These are phyloP conservation scores for Leucophenga maculata DNA, from an alignment of 2,888 invertebrate species.

Conservation along the genomic window DNA sequence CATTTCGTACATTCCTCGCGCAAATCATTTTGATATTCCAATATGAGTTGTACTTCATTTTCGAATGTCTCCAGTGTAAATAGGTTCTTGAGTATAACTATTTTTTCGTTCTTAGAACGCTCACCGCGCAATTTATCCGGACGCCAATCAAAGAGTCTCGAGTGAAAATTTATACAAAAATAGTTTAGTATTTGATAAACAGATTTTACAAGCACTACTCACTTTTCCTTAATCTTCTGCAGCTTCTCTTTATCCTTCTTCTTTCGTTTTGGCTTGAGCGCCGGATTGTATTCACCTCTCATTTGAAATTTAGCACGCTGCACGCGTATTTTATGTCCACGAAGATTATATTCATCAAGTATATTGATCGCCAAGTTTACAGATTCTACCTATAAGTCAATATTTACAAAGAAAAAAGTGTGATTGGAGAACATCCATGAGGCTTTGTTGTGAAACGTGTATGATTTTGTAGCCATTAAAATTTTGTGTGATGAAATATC, in stretches of 20 bases:
- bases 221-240: constrained; percentile 93
- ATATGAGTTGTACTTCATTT: constrained; percentile 87
- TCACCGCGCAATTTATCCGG: constrained; percentile 92
- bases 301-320: constrained; percentile 94
- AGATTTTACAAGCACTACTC: constrained; percentile 49
- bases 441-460: too few species aligned
- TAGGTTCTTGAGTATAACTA: constrained; percentile 94
- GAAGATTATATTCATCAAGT: constrained; percentile 87
- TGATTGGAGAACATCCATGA: too few species aligned
- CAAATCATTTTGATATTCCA: constrained; percentile 93
- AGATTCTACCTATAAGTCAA: constrained; percentile 82
- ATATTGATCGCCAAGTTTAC: constrained; percentile 93
- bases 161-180: constrained; percentile 29
- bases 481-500: too few species aligned
- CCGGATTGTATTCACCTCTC: constrained; percentile 95
- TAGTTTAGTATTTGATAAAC: not conserved
- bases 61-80: constrained; percentile 93
- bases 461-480: too few species aligned
- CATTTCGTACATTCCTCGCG: constrained; percentile 91
- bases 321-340: constrained; percentile 87
- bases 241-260: constrained; percentile 92
- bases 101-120: constrained; percentile 88
- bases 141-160: constrained; percentile 93
- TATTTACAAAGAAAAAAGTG: constrained; percentile 30
- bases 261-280: constrained; percentile 90